Evolutionary conservation across 2,888 invertebrate species (phyloP).

Genomic region (Prenolepis imparis): DNA sequence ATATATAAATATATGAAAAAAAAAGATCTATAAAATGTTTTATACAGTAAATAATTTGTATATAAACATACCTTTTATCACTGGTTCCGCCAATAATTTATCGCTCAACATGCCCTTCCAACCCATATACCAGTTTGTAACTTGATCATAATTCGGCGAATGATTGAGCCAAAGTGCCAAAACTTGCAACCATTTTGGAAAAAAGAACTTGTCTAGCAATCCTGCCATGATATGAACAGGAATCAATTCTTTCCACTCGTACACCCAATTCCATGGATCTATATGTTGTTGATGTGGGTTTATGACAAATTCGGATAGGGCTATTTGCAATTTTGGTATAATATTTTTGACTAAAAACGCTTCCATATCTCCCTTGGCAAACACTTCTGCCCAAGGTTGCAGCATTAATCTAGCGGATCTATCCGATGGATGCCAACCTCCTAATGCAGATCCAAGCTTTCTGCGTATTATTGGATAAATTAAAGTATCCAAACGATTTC

Average conservation of each 20-base stretch:
- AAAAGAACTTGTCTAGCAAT: slow-evolving; percentile 95
- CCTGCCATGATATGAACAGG: slow-evolving; percentile 92
- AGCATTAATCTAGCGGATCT: slow-evolving; percentile 96
- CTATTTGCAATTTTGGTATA: slow-evolving; percentile 94
- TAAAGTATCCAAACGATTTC: slow-evolving; percentile 87
- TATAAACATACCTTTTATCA: slow-evolving; percentile 87
- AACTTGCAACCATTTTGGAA: slow-evolving; percentile 96
- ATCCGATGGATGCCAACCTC: slow-evolving; percentile 98
- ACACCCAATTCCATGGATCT: slow-evolving; percentile 97
- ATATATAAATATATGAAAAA: background rate
- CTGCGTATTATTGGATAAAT: slow-evolving; percentile 97
- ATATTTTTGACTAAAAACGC: slow-evolving; percentile 95
- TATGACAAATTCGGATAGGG: slow-evolving; percentile 89
- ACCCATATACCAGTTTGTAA: slow-evolving; percentile 94
- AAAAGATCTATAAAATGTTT: background rate
- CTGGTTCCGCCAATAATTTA: slow-evolving; percentile 87
- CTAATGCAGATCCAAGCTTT: slow-evolving; percentile 95
- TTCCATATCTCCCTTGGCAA: slow-evolving; percentile 92
- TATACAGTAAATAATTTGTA: background rate
- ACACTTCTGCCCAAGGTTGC: slow-evolving; percentile 95
- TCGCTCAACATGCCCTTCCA: slow-evolving; percentile 89
- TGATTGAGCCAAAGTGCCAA: slow-evolving; percentile 96
- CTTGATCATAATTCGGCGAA: slow-evolving; percentile 95
- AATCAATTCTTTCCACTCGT: slow-evolving; percentile 96
- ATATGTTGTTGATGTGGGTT: slow-evolving; percentile 92